Percentiles rank a stretch among this genome's conserved stretches.
phyloP scores from a whole-genome alignment of 2,113 vertebrate species.

The Castor canadensis region DNA sequence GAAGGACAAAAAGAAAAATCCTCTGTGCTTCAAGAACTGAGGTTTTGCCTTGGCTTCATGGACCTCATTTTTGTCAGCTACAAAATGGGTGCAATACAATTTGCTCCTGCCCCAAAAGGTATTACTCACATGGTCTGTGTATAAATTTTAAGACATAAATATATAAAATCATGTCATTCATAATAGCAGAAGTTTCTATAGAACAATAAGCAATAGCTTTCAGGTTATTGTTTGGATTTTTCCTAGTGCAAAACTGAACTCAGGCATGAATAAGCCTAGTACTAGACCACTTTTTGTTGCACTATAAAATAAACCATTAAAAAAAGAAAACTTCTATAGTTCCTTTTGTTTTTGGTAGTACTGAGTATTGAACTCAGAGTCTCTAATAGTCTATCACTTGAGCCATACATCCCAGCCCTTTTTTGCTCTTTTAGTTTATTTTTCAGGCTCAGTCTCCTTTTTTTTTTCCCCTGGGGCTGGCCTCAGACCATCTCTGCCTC shows the following conservation, averaged over 20 bases:
- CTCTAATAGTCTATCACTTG: too few species aligned
- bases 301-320: not conserved
- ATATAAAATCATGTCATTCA: not conserved
- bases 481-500: too few species aligned
- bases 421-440: too few species aligned
- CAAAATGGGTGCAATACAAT: slow-evolving; percentile 4
- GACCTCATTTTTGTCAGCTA: not conserved
- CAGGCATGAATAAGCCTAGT: not conserved
- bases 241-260: not conserved
- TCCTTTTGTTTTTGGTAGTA: too few species aligned
- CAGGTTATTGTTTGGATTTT: not conserved
- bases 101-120: not conserved
- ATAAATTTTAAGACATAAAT: not conserved
- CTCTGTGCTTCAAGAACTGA: not conserved
- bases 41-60: not conserved
- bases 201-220: not conserved
- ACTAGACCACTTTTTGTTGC: not conserved
- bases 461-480: too few species aligned
- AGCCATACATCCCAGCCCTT: too few species aligned
- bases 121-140: not conserved
- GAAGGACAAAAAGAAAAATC: not conserved
- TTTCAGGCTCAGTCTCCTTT: too few species aligned
- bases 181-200: not conserved
- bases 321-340: not conserved
- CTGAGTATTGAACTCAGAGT: too few species aligned